Evolutionary conservation across 2,113 vertebrate genomes (phyloP).

Genomic region (Gallinago paraguaiae): DNA sequence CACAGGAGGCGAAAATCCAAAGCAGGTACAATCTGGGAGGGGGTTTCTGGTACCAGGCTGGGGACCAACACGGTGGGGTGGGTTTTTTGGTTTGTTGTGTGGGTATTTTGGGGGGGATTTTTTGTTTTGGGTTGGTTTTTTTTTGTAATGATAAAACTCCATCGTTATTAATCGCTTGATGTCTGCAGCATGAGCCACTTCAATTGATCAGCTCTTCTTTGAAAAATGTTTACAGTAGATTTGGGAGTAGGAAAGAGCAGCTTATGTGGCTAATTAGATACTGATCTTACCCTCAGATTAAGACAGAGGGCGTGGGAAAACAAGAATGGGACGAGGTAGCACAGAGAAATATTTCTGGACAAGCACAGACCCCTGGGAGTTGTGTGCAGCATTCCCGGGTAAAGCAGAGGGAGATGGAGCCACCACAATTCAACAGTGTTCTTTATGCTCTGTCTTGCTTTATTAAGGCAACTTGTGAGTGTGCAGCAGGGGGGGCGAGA

Average conservation of each 20-base stretch:
- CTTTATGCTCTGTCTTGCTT: neutral
- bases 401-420: neutral
- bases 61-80: rapidly evolving
- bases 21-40: slow-evolving; percentile 62
- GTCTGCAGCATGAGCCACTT: neutral
- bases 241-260: neutral
- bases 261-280: neutral
- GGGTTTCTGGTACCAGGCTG: neutral
- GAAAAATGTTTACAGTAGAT: neutral
- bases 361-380: neutral
- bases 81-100: neutral
- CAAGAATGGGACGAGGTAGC: neutral
- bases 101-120: rapidly evolving
- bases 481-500: neutral
- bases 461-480: neutral
- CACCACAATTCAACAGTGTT: rapidly evolving
- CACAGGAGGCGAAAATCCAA: slow-evolving; percentile 73
- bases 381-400: neutral
- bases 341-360: neutral
- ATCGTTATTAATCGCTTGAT: neutral
- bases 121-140: too few relatives aligned
- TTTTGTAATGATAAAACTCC: neutral
- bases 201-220: neutral
- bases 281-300: neutral
- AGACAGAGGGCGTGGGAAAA: slow-evolving; percentile 16